Percentiles rank a stretch among this genome's conserved stretches.
Evolutionary conservation across 2,113 vertebrate species (phyloP).

Genomic region (Heloderma charlesbogerti): DNA sequence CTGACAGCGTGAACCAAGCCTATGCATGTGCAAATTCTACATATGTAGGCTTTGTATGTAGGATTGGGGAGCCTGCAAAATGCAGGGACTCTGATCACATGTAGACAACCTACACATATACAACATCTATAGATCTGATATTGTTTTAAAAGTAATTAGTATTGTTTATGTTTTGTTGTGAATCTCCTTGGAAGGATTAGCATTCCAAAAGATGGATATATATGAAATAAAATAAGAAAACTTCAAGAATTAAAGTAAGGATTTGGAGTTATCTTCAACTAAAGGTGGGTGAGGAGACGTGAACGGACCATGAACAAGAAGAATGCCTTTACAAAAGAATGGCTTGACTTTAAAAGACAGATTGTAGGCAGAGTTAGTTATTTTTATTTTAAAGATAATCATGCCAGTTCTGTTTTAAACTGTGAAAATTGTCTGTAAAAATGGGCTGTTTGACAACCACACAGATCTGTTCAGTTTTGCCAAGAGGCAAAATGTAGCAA

Average conservation of each 20-base stretch:
- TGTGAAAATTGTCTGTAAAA: slow-evolving; percentile 24
- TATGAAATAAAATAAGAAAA: background rate
- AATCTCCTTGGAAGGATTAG: background rate
- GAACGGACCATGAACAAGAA: background rate
- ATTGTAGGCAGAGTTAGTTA: background rate
- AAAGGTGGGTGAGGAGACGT: background rate
- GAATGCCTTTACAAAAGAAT: background rate
- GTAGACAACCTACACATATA: background rate
- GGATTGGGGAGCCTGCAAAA: background rate
- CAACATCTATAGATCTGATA: background rate
- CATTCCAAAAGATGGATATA: background rate
- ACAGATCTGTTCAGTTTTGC: background rate
- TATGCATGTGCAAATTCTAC: background rate
- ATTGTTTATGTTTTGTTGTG: background rate
- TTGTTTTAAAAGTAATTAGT: background rate
- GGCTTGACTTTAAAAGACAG: background rate
- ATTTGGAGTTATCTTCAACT: background rate
- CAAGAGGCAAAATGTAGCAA: slow-evolving; percentile 7
- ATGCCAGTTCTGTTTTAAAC: slow-evolving; percentile 25
- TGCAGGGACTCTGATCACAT: background rate
- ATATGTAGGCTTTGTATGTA: background rate
- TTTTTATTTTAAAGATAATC: slow-evolving; percentile 1
- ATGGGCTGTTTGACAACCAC: background rate
- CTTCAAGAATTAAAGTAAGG: background rate
- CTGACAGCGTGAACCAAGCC: background rate